Base-by-base conservation (phyloP, 2,888 invertebrate genomes). In the Parnassius smintheus region DNA sequence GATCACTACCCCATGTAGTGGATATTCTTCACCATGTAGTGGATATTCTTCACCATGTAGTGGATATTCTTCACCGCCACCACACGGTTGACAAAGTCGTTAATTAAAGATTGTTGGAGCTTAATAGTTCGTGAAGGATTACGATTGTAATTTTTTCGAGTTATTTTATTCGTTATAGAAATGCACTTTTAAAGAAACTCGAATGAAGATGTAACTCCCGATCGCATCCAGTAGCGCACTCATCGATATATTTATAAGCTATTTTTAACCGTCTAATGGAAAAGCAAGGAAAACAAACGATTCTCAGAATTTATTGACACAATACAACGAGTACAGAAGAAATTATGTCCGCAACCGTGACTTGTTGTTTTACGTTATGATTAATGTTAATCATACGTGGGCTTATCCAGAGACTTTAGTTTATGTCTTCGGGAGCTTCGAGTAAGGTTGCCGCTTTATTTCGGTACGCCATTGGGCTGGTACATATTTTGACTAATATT, bases 261-360 rank as follows among this genome's bases (percentile, higher is more conserved):
- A 67, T 67, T 66, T 65, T 67, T 64, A 67, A 65, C 58, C 66
- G 50, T 56, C 59, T 64, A 64, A 64, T 64, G 59, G 64, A 64
- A 64, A 71, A 73, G 72, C 75, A 80, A 80, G 76, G 78, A 81
- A 82, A 86, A 85, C 83, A 85, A 78, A 77, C 75, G 67, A 65
- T 74, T 74, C 73, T 62, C 57, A 67, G 77, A 78, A 81, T 73
- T 73, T 77, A 82, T 79, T 75, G 75, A 72, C 73, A 73, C 66
- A 69, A 72, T 70, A 65, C 60, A 35, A 35, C 65, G 62, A 61
- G 67, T 56, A 50, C 13, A 35, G 57, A 12, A 57, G 62, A 73
- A 73, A 72, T 66, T 68, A 72, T 76, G 76, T 70, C 51, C 65
- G 64, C 59, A 56, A n/a, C 53, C 35, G 59, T 55, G 51, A 51